Percentiles rank a stretch among this genome's conserved stretches.
phyloP scores from a whole-genome alignment of 2,113 vertebrate genomes.

The Sorex fumeus region DNA sequence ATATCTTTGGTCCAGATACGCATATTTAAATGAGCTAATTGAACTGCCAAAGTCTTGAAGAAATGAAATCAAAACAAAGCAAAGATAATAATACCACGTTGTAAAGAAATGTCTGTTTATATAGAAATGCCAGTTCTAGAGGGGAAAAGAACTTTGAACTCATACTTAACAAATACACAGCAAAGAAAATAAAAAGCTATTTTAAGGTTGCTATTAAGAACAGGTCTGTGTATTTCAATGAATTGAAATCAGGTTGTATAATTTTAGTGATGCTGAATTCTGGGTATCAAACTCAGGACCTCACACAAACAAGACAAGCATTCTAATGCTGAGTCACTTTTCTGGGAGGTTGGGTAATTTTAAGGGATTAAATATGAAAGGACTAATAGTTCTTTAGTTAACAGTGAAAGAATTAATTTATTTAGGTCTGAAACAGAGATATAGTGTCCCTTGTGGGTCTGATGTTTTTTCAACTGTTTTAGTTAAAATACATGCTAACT shows the following conservation, averaged over 20 bases:
- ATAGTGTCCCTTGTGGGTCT: not conserved
- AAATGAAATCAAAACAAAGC: not conserved
- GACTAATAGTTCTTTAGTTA: not conserved
- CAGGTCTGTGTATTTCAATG: not conserved
- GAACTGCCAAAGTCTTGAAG: not conserved
- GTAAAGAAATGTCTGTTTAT: too few relatives aligned
- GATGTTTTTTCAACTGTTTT: constrained; percentile 6
- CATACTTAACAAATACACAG: not conserved
- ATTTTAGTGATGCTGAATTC: not conserved
- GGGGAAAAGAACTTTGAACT: not conserved
- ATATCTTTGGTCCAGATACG: too few relatives aligned
- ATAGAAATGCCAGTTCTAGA: too few relatives aligned
- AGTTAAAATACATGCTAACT: constrained; percentile 3
- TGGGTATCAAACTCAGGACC: too few relatives aligned
- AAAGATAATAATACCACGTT: not conserved
- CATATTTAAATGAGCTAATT: not conserved
- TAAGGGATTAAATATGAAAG: not conserved
- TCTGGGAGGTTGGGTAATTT: not conserved
- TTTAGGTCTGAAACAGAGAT: not conserved
- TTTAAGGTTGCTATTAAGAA: constrained; percentile 19
- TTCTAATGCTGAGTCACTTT: too few relatives aligned
- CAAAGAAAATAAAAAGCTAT: not conserved
- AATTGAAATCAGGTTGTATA: constrained; percentile 3
- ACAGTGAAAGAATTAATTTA: not conserved
- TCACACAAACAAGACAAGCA: too few relatives aligned